A percentile compares a stretch with the other conserved stretches of the same genome.
Evolutionary conservation across 1,140 invertebrate genomes (phyloP).

Genomic region (Glossosoma conforme): DNA sequence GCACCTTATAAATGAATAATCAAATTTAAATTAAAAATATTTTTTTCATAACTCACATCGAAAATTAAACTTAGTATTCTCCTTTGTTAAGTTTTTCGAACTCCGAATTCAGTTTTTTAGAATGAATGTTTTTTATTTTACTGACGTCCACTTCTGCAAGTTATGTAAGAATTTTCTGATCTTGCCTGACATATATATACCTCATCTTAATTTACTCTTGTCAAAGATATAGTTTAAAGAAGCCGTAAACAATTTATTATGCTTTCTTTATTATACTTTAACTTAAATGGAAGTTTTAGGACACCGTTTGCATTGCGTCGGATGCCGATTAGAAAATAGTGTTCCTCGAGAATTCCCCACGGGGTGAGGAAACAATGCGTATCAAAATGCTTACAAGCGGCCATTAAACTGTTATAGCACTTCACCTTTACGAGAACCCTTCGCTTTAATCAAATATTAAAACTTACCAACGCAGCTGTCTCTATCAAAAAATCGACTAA

Average conservation of each 20-base stretch:
- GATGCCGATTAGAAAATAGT: slow-evolving; percentile 1
- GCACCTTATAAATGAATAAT: slow-evolving; percentile 4
- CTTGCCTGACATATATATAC: neutral
- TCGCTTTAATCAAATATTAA: slow-evolving; percentile 5
- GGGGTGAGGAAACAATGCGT: neutral
- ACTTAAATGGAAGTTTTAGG: neutral
- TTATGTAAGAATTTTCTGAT: slow-evolving; percentile 1
- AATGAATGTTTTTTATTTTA: no score
- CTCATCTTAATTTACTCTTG: neutral
- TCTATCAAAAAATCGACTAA: no score
- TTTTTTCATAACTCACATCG: slow-evolving; percentile 1
- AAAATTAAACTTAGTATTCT: slow-evolving; percentile 3
- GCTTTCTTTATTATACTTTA: slow-evolving; percentile 4
- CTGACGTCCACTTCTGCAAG: no score
- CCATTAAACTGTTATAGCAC: slow-evolving; percentile 1
- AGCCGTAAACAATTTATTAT: neutral
- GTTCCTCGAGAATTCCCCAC: neutral
- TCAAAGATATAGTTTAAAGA: neutral
- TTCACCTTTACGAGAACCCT: neutral
- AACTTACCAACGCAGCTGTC: neutral
- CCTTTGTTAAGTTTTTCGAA: slow-evolving; percentile 3
- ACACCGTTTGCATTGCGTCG: slow-evolving; percentile 2
- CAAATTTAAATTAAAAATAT: no score
- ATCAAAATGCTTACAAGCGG: neutral
- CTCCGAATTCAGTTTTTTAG: neutral